Evolutionary conservation across 2,113 vertebrate genomes (phyloP).

Genomic region (Tragelaphus imberbis): DNA sequence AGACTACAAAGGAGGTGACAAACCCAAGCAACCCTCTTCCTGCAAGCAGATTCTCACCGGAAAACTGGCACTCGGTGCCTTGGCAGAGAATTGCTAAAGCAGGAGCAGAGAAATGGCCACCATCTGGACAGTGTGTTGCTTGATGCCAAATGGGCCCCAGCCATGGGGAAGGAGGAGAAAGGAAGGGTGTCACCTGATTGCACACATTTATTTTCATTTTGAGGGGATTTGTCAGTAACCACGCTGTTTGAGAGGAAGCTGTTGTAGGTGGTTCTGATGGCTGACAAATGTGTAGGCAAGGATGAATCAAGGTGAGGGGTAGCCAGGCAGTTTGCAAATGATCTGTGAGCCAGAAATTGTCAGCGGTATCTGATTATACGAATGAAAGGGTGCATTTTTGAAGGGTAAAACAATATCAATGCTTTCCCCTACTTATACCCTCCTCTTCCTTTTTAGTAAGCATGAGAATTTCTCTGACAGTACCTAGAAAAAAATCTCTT

Average conservation of each 20-base stretch:
- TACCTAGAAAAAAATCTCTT: conserved; percentile 40
- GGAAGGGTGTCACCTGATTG: conserved; percentile 27
- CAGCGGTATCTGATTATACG: neutral
- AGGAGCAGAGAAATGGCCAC: conserved; percentile 73
- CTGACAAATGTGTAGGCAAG: conserved; percentile 61
- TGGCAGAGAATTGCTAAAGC: conserved; percentile 67
- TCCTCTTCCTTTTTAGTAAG: neutral
- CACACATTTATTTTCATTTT: conserved; percentile 49
- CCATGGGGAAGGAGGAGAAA: conserved; percentile 34
- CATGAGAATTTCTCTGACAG: neutral
- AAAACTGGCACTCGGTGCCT: conserved; percentile 68
- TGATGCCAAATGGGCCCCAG: conserved; percentile 68
- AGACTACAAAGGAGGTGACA: conserved; percentile 23
- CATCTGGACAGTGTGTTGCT: conserved; percentile 72
- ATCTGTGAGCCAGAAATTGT: conserved; percentile 34
- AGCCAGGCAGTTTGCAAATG: conserved; percentile 36
- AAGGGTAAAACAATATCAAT: neutral
- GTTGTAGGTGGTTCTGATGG: conserved; percentile 53
- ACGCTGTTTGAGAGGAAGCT: conserved; percentile 19
- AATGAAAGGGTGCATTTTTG: neutral
- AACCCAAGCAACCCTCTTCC: conserved; percentile 67
- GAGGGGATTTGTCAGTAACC: conserved; percentile 54
- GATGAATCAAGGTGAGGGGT: conserved; percentile 54
- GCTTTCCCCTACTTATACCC: neutral
- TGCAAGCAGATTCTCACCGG: conserved; percentile 73